A percentile compares a stretch with the other conserved stretches of the same genome.
Evolutionary conservation across 2,797 vertebrate species (phyloP).

Genomic region (Sarcoramphus papa): DNA sequence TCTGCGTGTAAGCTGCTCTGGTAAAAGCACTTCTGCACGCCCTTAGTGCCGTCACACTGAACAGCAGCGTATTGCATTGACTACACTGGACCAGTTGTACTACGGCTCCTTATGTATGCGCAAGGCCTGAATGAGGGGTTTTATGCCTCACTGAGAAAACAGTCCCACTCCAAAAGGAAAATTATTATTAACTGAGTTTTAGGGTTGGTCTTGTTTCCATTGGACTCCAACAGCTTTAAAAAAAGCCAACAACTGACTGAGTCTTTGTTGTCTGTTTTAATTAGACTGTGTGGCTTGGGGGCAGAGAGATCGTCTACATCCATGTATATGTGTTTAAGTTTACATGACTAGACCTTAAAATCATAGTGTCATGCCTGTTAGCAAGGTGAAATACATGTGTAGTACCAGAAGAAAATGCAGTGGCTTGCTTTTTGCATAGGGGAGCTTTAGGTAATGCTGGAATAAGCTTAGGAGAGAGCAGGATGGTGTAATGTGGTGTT

Average conservation of each 20-base stretch:
- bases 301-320: background rate
- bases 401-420: background rate
- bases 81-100: background rate
- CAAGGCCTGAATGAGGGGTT: background rate
- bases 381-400: background rate
- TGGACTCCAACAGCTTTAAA: background rate
- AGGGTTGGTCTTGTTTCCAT: background rate
- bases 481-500: accelerated
- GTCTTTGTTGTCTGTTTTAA: background rate
- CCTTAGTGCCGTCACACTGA: accelerated
- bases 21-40: background rate
- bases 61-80: accelerated
- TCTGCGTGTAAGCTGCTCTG: background rate
- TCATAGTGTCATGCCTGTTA: background rate
- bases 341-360: background rate
- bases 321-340: background rate
- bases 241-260: background rate
- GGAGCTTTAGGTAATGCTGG: background rate
- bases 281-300: background rate
- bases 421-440: background rate
- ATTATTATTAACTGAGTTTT: background rate
- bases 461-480: background rate
- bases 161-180: background rate
- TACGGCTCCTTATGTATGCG: accelerated
- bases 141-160: background rate